Evolutionary conservation across 2,888 invertebrate genomes (phyloP).

Genomic region (Cacoxenus indagator): DNA sequence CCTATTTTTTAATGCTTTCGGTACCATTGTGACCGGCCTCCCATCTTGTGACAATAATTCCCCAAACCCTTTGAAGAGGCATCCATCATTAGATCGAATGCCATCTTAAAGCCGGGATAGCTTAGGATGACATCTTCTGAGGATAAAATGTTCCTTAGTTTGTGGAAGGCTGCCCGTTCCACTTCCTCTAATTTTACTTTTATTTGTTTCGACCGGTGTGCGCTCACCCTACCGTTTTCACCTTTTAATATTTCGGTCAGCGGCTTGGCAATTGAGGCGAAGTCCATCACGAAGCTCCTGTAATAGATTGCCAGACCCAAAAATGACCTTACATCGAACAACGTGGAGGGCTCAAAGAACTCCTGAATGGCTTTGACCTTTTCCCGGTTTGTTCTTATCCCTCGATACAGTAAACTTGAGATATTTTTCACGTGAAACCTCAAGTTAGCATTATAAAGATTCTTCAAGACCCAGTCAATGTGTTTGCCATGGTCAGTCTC

Average conservation of each 20-base stretch:
- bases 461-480: no score
- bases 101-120: slow-evolving; percentile 25
- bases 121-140: slow-evolving; percentile 25
- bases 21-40: slow-evolving; percentile 50
- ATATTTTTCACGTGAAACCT: background rate
- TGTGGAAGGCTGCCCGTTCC: slow-evolving; percentile 21
- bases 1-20: slow-evolving; percentile 42
- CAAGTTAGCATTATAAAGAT: background rate
- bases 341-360: no score
- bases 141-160: slow-evolving; percentile 24
- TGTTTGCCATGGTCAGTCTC: no score
- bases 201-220: slow-evolving; percentile 18
- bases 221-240: slow-evolving; percentile 15
- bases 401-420: no score
- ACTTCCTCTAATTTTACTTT: slow-evolving; percentile 14
- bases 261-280: slow-evolving; percentile 25
- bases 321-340: no score
- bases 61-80: slow-evolving; percentile 50
- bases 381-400: no score
- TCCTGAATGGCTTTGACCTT: no score
- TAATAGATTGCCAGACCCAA: no score
- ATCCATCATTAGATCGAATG: slow-evolving; percentile 45
- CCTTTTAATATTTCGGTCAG: slow-evolving; percentile 18
- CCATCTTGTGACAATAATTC: slow-evolving; percentile 51
- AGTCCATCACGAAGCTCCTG: background rate